Evolutionary conservation across 2,113 vertebrate species (phyloP).

Genomic region (Cyprinus carpio): DNA sequence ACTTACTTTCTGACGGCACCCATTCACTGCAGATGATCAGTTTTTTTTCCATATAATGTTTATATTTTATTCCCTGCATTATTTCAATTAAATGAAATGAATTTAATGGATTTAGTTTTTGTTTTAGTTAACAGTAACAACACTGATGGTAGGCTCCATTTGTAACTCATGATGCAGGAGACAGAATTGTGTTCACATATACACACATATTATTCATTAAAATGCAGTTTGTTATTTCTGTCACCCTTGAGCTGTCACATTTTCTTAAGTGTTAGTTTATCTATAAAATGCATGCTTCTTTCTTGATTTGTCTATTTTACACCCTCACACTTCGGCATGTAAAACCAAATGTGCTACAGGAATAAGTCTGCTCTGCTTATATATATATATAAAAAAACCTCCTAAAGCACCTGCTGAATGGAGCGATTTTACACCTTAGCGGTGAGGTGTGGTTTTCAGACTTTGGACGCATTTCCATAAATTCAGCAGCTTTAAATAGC

Average conservation of each 20-base stretch:
- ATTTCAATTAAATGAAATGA: no score
- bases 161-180: neutral
- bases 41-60: no score
- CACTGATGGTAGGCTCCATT: neutral
- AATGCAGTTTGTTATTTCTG: neutral
- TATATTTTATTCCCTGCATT: no score
- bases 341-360: neutral
- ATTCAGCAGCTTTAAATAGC: conserved; percentile 9
- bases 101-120: no score
- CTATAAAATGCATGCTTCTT: neutral
- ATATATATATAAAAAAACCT: no score
- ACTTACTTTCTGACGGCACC: no score
- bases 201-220: neutral
- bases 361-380: neutral
- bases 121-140: no score
- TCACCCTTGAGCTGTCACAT: neutral
- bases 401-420: conserved; percentile 12
- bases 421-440: conserved; percentile 8
- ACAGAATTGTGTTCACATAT: neutral
- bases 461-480: neutral
- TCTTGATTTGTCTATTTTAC: conserved; percentile 1
- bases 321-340: conserved; percentile 12
- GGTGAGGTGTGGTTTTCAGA: neutral
- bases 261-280: neutral
- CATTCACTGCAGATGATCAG: no score